Evolutionary conservation across 1,140 invertebrate genomes (phyloP), one percentile per base, ranked within the genome.

Genomic region (Lutraria rhynchaena): DNA sequence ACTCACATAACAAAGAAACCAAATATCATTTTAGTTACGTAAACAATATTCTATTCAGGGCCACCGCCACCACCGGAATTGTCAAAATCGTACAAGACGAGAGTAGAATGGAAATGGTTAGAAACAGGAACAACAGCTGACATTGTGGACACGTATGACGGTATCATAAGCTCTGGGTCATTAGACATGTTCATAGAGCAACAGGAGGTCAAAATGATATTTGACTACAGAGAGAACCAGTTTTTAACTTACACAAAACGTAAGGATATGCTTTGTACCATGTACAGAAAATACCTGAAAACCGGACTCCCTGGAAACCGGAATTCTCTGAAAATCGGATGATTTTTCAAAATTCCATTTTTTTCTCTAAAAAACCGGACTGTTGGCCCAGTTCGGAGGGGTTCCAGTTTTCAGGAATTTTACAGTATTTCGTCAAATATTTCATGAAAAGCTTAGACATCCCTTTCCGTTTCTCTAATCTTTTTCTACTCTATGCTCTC

Each of bases 51-150:
- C 0, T n/a, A n/a, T 63, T 9, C 24, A 77, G 75, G 24, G 9
- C 60, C 44, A 0, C 29, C 60, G 7, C 75, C 75, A 27, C 49
- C 61, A 29, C 75, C 75, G 24, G 27, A 31, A 17, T 33, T 77
- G 4, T 24, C 60, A 1, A 24, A 53, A 44, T 49, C 44, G 24
- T 77, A 60, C 31, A 37, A 58, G 9, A 67, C 75, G 3, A 29
- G 46, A 17, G 29, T 77, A 29, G 60, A 77, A 31, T 77, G 75
- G 75, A 77, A 63, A 67, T 67, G 75, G 75, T 17, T 67, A 13
- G 37, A 77, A 15, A 77, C 60, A 65, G 49, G 49, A 17, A 65
- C 75, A 0, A 67, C 75, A 19, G 46, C 57, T 13, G 61, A 67
- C 24, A 37, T 77, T 1, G 22, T 29, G 3, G 75, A 77, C 27